Conservation (phyloP, 92 coral and sea anemone species). For the Zoanthus gigantus region DNA sequence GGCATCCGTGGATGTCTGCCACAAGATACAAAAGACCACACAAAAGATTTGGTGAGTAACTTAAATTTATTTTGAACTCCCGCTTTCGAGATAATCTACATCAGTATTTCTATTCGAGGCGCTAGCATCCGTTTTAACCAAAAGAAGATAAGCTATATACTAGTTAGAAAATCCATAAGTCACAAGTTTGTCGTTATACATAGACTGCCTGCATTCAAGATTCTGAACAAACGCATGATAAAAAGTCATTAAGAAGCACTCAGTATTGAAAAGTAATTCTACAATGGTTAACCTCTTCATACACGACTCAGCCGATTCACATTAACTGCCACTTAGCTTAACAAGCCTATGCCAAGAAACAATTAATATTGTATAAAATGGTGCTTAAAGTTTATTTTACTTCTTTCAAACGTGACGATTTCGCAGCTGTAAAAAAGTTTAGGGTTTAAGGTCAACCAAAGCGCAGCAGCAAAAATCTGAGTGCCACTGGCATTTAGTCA, state of each 20-base stretch:
- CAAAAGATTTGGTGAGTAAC: constrained; percentile 86
- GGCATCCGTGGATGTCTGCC: constrained; percentile 99
- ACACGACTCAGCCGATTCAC: constrained; percentile 47
- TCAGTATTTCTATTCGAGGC: neutral
- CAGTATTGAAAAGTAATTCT: constrained; percentile 31
- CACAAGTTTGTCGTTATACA: neutral
- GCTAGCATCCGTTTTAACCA: neutral
- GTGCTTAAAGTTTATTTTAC: constrained; percentile 60
- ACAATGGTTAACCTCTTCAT: constrained; percentile 41
- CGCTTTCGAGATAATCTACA: constrained; percentile 31
- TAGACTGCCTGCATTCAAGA: neutral
- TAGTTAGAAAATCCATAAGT: neutral
- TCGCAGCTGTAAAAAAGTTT: constrained; percentile 41
- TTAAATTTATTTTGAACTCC: constrained; percentile 41
- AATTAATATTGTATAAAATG: constrained; percentile 59
- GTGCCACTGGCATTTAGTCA: constrained; percentile 1
- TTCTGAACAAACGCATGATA: constrained; percentile 19
- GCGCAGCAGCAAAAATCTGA: constrained; percentile 11
- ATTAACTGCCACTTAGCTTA: constrained; percentile 72
- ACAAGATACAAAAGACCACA: constrained; percentile 88
- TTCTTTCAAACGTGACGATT: constrained; percentile 25
- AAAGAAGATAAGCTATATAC: neutral
- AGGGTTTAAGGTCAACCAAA: constrained; percentile 21
- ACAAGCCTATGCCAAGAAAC: constrained; percentile 45
- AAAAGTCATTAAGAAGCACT: neutral